These are phyloP conservation scores for Calosoma granatense DNA, from an alignment of 1,140 invertebrate genomes.

Conservation along the genomic window DNA sequence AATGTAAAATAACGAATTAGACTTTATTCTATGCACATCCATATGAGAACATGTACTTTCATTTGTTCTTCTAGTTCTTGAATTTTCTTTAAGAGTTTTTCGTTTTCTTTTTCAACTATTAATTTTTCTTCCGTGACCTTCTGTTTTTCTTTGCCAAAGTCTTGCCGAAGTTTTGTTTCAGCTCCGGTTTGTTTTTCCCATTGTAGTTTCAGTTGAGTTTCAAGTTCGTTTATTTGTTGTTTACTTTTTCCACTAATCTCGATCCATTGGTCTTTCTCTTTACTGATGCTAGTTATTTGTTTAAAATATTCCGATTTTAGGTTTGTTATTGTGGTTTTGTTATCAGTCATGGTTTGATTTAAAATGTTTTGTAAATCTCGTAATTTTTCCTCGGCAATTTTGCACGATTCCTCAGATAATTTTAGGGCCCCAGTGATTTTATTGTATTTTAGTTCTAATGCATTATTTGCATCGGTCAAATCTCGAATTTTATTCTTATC, in stretches of 20 bases:
- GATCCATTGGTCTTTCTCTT: background rate
- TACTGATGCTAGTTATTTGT: background rate
- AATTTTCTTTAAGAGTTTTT: background rate
- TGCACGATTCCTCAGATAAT: too few species aligned
- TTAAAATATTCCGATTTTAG: background rate
- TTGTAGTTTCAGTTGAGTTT: background rate
- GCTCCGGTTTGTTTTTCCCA: background rate
- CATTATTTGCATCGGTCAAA: too few species aligned
- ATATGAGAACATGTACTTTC: background rate
- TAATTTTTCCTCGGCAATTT: background rate
- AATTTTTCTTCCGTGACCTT: background rate
- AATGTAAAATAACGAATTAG: background rate
- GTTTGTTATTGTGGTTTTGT: background rate
- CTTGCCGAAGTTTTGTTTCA: background rate
- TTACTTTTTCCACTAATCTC: background rate
- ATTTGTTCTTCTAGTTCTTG: background rate
- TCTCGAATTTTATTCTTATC: too few species aligned
- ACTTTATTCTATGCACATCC: background rate
- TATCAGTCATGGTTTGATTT: background rate
- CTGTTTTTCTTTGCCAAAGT: background rate
- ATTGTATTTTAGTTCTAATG: too few species aligned
- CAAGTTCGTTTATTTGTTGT: background rate
- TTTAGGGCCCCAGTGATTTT: too few species aligned
- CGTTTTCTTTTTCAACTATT: background rate
- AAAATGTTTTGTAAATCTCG: background rate